phyloP scores from a whole-genome alignment of 1,140 invertebrate genomes.

The Heliconius melpomene region DNA sequence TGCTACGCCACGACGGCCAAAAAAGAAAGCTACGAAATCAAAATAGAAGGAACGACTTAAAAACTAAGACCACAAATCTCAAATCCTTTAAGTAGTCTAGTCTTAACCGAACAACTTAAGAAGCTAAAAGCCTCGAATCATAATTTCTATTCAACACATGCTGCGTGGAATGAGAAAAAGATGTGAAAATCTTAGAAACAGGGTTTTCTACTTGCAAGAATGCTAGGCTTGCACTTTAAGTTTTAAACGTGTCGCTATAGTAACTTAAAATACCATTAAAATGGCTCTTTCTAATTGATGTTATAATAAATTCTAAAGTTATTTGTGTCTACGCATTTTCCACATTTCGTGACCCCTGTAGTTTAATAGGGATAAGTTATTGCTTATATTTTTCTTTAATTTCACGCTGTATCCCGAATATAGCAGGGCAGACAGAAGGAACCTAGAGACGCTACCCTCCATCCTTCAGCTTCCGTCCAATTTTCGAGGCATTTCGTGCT shows the following conservation, averaged over 20 bases:
- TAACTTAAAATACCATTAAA: conserved; percentile 13
- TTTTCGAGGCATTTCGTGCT: no score
- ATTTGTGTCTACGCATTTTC: background rate
- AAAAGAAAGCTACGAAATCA: background rate
- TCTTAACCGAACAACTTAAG: conserved; percentile 12
- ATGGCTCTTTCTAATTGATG: conserved; percentile 14
- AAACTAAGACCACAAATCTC: background rate
- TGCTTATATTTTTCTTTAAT: no score
- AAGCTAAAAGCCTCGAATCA: background rate
- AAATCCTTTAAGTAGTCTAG: conserved; percentile 2
- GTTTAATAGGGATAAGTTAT: no score
- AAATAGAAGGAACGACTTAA: background rate
- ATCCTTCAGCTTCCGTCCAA: no score
- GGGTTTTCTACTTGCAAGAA: background rate
- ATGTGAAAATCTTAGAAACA: conserved; percentile 8
- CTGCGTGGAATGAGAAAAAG: background rate
- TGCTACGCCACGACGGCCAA: no score
- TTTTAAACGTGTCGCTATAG: conserved; percentile 13
- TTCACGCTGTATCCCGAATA: no score
- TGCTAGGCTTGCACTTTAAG: background rate
- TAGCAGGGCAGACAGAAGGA: no score
- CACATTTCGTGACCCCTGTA: background rate
- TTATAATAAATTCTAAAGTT: background rate
- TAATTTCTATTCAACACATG: background rate
- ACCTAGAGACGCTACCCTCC: no score